phyloP scores from a whole-genome alignment of 2,888 invertebrate species.

The Mayetiola destructor region DNA sequence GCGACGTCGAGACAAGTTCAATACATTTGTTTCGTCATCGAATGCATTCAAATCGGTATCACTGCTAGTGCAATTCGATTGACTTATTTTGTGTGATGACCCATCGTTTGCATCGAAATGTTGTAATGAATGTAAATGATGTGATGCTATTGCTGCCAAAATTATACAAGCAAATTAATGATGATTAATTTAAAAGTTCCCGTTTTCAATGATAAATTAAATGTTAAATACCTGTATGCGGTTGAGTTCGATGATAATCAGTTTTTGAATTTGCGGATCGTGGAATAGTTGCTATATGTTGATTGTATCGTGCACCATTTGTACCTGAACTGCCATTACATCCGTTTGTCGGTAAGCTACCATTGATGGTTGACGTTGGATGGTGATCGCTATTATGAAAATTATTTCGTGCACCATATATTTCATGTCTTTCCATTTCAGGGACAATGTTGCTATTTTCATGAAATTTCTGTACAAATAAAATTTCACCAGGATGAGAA shows the following conservation, averaged over 20 bases:
- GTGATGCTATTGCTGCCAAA: neutral
- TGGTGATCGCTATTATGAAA: neutral
- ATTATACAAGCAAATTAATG: too few species aligned
- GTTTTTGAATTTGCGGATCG: neutral
- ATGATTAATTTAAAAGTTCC: too few species aligned
- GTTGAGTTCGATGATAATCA: neutral
- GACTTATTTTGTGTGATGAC: neutral
- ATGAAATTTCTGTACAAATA: neutral
- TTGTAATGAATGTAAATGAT: neutral
- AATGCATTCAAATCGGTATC: constrained; percentile 17
- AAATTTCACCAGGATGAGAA: neutral
- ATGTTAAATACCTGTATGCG: too few species aligned
- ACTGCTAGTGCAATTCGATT: neutral
- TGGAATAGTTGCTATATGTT: neutral
- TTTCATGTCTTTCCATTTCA: constrained; percentile 10
- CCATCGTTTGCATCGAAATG: constrained; percentile 1
- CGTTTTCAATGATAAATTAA: too few species aligned
- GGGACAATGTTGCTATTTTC: neutral
- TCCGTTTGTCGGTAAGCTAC: too few species aligned
- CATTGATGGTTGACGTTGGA: neutral
- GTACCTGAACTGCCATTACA: neutral
- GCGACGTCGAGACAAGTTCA: constrained; percentile 54
- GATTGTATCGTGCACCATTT: constrained; percentile 10
- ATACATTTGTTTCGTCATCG: constrained; percentile 38
- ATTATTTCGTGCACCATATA: neutral